Conservation (phyloP, 2,888 invertebrate species). For the Malachius bipustulatus region DNA sequence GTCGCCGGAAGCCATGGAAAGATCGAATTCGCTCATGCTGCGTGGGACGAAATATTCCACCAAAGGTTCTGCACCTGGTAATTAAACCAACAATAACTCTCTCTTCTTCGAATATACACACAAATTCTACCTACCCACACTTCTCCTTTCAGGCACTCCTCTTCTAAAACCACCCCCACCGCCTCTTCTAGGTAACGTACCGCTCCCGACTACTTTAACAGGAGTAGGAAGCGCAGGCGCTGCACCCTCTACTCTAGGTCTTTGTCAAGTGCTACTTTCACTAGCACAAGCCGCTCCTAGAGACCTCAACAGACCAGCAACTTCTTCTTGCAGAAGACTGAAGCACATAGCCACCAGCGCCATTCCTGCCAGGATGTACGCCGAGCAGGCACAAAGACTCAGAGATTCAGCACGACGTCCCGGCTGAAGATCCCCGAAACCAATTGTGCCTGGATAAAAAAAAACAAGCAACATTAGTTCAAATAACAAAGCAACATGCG, state of each 20-base stretch:
- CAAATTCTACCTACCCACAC: conserved; percentile 32
- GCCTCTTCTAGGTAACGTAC: conserved; percentile 41
- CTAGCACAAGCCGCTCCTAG: conserved; percentile 35
- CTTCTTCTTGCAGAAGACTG: conserved; percentile 71
- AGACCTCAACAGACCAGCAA: conserved; percentile 43
- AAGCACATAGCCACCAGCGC: conserved; percentile 81
- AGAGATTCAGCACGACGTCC: conserved; percentile 49
- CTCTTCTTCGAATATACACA: not conserved
- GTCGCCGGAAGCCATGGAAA: conserved; percentile 51
- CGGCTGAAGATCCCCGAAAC: conserved; percentile 70
- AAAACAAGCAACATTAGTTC: conserved; percentile 14
- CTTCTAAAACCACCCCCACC: conserved; percentile 57
- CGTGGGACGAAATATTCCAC: conserved; percentile 76
- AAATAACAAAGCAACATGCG: conserved; percentile 3
- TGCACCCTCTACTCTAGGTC: conserved; percentile 38
- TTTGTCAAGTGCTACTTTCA: conserved; percentile 40
- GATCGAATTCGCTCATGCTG: conserved; percentile 72
- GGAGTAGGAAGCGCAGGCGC: conserved; percentile 30
- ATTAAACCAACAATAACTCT: no score
- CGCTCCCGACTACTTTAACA: no score
- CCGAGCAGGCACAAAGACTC: conserved; percentile 65
- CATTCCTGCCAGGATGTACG: conserved; percentile 74
- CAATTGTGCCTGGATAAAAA: conserved; percentile 57
- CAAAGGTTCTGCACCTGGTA: conserved; percentile 45
- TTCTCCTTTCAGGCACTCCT: conserved; percentile 52